These are phyloP conservation scores for Hormiphora californensis DNA, from an alignment of 37 sponge, comb jelly and placozoan species.

Conservation along the genomic window DNA sequence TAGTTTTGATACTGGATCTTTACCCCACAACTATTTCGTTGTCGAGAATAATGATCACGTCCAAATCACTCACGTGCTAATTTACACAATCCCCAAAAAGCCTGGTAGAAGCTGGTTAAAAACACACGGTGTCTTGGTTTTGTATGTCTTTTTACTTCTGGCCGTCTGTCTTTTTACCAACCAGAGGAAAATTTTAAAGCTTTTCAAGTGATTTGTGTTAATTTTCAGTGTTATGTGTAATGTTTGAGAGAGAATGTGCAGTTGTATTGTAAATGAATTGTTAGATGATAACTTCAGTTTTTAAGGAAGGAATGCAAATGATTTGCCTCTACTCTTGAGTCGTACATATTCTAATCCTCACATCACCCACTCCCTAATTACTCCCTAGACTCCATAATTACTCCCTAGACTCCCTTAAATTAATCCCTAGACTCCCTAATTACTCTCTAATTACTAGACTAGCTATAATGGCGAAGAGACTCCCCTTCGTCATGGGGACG, in stretches of 20 bases:
- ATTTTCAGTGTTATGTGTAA: conserved; percentile 5
- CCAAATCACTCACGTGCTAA: not conserved
- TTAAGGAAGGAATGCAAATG: not conserved
- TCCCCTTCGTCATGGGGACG: not conserved
- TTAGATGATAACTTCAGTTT: not conserved
- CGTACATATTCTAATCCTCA: too few relatives aligned
- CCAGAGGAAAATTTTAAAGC: not conserved
- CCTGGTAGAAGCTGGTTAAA: not conserved
- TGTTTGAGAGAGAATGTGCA: too few relatives aligned
- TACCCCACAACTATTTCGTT: conserved; percentile 45
- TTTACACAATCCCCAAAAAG: not conserved
- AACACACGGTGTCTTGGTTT: too few relatives aligned
- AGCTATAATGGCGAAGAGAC: conserved; percentile 12
- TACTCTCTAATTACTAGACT: not conserved
- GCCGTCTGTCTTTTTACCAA: too few relatives aligned
- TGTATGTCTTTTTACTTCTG: too few relatives aligned
- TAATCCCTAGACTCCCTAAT: too few relatives aligned
- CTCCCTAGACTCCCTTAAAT: not conserved
- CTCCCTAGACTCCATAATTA: too few relatives aligned
- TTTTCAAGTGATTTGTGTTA: conserved; percentile 2
- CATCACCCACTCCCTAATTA: too few relatives aligned
- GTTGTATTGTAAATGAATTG: too few relatives aligned
- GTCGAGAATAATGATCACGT: conserved; percentile 32
- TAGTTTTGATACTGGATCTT: not conserved
- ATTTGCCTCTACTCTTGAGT: not conserved